Evolutionary conservation across 2,888 invertebrate species (phyloP).

Genomic region (Antheraea assamensis): DNA sequence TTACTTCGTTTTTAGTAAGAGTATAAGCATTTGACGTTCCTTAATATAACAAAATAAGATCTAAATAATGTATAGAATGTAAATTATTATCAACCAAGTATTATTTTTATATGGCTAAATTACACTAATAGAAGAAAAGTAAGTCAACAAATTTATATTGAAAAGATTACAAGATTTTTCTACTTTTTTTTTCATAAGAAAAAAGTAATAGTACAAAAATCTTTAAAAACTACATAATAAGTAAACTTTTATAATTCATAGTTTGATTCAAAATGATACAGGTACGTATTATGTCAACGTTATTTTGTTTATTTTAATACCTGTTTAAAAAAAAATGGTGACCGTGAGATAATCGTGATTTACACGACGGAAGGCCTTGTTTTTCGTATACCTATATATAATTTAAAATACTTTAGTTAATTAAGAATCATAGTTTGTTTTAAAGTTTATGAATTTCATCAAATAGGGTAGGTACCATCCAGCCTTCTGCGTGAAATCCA

Average conservation of each 20-base stretch:
- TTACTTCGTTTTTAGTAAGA: background rate
- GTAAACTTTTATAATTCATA: background rate
- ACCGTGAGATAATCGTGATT: slow-evolving; percentile 14
- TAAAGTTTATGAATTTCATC: background rate
- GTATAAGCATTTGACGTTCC: background rate
- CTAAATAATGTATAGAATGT: too few relatives aligned
- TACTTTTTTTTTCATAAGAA: background rate
- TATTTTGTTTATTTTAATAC: slow-evolving; percentile 13
- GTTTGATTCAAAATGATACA: background rate
- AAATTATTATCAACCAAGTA: too few relatives aligned
- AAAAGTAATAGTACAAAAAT: background rate
- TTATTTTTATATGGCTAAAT: too few relatives aligned
- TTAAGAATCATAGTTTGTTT: background rate
- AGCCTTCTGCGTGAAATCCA: background rate
- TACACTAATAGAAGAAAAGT: background rate
- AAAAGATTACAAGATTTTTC: background rate
- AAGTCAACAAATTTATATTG: background rate
- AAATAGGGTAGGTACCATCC: too few relatives aligned
- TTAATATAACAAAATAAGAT: too few relatives aligned
- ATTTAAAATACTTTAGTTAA: background rate
- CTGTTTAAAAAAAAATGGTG: slow-evolving; percentile 10
- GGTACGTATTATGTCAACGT: slow-evolving; percentile 2
- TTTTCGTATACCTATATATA: background rate
- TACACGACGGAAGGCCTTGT: background rate
- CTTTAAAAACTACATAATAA: background rate